phyloP scores from a whole-genome alignment of 2,113 vertebrate species.

The Amphilophus citrinellus region DNA sequence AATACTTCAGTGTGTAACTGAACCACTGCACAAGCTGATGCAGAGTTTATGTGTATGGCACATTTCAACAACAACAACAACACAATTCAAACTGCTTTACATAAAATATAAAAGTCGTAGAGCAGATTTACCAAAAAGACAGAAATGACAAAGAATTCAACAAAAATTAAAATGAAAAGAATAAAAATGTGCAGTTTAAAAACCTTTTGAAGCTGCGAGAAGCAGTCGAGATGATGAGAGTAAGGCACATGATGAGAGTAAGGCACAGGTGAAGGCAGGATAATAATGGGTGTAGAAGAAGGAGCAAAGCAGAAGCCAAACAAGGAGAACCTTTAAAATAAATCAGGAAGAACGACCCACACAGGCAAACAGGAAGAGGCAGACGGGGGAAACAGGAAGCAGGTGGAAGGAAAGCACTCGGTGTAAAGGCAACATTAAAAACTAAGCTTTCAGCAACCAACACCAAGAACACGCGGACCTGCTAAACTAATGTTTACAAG shows the following conservation, averaged over 20 bases:
- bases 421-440: no score
- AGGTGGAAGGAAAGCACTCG: not conserved
- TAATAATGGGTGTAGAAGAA: not conserved
- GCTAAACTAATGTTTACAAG: not conserved
- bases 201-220: not conserved
- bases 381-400: not conserved
- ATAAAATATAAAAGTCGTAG: not conserved
- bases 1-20: not conserved
- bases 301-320: not conserved
- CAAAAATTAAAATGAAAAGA: not conserved
- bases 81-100: not conserved
- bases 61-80: not conserved
- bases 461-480: not conserved
- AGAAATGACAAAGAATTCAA: no score
- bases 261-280: not conserved
- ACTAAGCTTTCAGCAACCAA: not conserved
- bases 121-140: not conserved
- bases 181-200: not conserved
- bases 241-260: not conserved
- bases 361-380: not conserved
- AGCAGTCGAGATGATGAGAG: not conserved
- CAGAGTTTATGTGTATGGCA: not conserved
- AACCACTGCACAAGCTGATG: not conserved
- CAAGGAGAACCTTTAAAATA: not conserved
- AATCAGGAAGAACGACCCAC: not conserved